phyloP scores from a whole-genome alignment of 2,888 invertebrate species.

The Allophyes oxyacanthae region DNA sequence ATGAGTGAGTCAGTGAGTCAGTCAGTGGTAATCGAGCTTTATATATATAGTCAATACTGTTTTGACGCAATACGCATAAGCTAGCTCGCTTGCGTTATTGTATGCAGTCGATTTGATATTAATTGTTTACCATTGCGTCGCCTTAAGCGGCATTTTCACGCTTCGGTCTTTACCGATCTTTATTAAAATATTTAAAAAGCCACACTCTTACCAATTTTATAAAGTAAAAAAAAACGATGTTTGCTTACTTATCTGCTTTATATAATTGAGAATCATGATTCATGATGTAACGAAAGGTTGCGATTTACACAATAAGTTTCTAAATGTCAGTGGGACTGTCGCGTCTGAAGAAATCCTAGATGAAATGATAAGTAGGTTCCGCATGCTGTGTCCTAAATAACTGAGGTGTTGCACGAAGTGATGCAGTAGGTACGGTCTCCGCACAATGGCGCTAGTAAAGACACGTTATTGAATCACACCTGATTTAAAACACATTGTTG shows the following conservation, averaged over 20 bases:
- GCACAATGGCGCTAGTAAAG: constrained; percentile 8
- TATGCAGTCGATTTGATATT: too few species aligned
- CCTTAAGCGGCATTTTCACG: constrained; percentile 31
- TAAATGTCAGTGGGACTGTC: constrained; percentile 67
- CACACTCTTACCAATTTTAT: too few species aligned
- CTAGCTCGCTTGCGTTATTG: too few species aligned
- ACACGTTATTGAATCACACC: constrained; percentile 11
- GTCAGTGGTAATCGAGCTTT: too few species aligned
- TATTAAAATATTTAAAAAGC: too few species aligned
- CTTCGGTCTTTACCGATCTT: constrained; percentile 23
- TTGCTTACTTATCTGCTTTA: constrained; percentile 3
- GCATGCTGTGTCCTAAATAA: constrained; percentile 38
- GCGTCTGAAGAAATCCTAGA: constrained; percentile 60
- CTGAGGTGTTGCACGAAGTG: constrained; percentile 33
- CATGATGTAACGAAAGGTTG: constrained; percentile 62
- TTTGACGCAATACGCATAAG: too few species aligned
- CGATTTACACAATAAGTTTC: constrained; percentile 58
- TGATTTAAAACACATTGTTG: constrained; percentile 6
- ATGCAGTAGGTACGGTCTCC: not conserved
- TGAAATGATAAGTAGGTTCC: constrained; percentile 59
- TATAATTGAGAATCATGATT: constrained; percentile 39
- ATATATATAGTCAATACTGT: too few species aligned
- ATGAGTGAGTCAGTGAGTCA: too few species aligned
- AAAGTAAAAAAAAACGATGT: constrained; percentile 22
- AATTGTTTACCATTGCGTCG: too few species aligned